phyloP scores from a whole-genome alignment of 2,797 vertebrate species.

The Acrossocheilus wenchowensis region DNA sequence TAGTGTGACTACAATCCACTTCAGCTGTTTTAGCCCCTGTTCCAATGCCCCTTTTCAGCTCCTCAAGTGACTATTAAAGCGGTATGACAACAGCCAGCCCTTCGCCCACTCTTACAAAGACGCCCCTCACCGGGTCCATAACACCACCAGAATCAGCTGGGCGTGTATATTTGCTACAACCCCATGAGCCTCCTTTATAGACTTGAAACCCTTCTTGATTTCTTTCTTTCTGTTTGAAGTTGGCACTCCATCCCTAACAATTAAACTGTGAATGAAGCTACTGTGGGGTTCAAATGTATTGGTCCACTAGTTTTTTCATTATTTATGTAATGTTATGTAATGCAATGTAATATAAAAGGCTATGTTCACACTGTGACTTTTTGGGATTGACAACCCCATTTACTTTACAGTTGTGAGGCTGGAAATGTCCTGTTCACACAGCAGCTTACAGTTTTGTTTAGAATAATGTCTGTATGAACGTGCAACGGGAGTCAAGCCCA shows the following conservation, averaged over 20 bases:
- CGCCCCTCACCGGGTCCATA: constrained; percentile 53
- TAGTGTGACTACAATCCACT: constrained; percentile 36
- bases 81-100: constrained; percentile 55
- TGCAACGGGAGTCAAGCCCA: too few relatives aligned
- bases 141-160: constrained; percentile 57
- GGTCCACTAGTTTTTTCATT: neutral
- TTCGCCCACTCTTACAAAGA: constrained; percentile 47
- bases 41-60: constrained; percentile 53
- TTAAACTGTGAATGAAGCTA: neutral
- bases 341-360: neutral
- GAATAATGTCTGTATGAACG: too few relatives aligned
- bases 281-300: neutral
- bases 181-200: constrained; percentile 48
- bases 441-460: too few relatives aligned
- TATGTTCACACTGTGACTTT: too few relatives aligned
- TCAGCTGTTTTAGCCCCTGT: constrained; percentile 32
- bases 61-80: constrained; percentile 59
- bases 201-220: constrained; percentile 42
- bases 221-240: constrained; percentile 14
- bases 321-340: neutral
- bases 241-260: neutral
- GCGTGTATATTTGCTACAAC: constrained; percentile 53
- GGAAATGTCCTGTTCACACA: too few relatives aligned
- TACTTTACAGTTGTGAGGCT: too few relatives aligned
- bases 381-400: too few relatives aligned